These are phyloP conservation scores for Diarsia dahlii DNA, from an alignment of 2,888 invertebrate species.

Conservation along the genomic window DNA sequence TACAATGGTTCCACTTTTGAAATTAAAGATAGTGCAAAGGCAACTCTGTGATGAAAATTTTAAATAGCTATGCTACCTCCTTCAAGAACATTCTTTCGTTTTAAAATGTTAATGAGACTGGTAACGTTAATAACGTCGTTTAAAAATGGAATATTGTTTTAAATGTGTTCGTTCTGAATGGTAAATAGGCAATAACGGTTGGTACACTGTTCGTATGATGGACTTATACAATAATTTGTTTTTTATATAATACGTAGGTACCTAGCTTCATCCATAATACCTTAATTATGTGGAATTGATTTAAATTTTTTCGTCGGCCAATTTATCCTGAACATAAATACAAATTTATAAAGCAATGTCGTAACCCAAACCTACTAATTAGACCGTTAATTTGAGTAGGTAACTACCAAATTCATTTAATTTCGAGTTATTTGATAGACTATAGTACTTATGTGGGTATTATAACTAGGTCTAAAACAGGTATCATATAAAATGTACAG, in stretches of 20 bases:
- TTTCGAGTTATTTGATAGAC: background rate
- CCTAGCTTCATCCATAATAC: background rate
- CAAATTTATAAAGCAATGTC: no score
- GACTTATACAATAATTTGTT: background rate
- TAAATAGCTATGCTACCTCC: background rate
- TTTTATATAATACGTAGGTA: background rate
- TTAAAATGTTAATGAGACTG: background rate
- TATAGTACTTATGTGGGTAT: background rate
- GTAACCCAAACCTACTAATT: no score
- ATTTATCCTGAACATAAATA: background rate
- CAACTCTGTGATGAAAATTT: background rate
- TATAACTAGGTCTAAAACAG: background rate
- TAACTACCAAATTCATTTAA: background rate
- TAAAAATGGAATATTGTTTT: constrained; percentile 25
- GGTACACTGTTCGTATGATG: background rate
- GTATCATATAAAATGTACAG: background rate
- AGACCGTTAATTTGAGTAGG: background rate
- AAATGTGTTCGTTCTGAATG: background rate
- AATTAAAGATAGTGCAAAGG: background rate
- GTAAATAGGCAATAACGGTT: background rate
- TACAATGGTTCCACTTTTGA: constrained; percentile 16
- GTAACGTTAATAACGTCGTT: constrained; percentile 1
- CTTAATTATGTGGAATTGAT: background rate
- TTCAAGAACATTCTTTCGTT: background rate
- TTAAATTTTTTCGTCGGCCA: background rate